Base-by-base conservation (phyloP, 2,113 vertebrate species). In the Dasyornis broadbenti region DNA sequence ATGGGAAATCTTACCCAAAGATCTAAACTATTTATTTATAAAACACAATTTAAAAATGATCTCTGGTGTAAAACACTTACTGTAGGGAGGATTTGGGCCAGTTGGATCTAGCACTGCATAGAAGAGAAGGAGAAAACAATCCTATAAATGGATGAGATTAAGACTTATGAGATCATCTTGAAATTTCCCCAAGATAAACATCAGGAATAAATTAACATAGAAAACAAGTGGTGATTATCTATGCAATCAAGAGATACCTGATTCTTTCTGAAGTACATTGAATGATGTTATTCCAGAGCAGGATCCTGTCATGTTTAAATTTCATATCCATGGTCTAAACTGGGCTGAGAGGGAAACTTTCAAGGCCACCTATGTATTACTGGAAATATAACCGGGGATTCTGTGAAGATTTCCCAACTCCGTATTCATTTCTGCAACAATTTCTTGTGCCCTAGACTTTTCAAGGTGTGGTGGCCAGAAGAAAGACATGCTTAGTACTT, bases 81-180 rank as follows among this genome's bases (percentile, higher is more conserved):
- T 94, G 65, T 72, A 86, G 31, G 45, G 37, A 84, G 73, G 30
- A 63, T 64, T 91, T 82, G 68, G 47, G 85, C 94, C 71, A 88
- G 60, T 33, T 95, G 85, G 75, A 92, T 93, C 82, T 61, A 80
- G n/a, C 68, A 88, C 24, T 33, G 24, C 50, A 56, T 54, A 47
- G 59, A 50, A 61, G 35, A 85, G 49, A 78, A 89, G 18, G 30
- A 26, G 33, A 94, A 92, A 95, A 92, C 59, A 85, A 90, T 68
- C 60, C 88, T 96, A 93, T 96, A 88, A 94, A 96, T 93, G 92
- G 90, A 78, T 82, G 44, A 91, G 69, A 89, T 92, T 35, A 89
- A 56, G 47, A 83, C 63, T 89, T 91, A 80, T 94, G 87, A 95
- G 66, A 73, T 82, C 89, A 92, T 94, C 65, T 91, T 94, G 90